phyloP scores from a whole-genome alignment of 2,888 invertebrate species.

The Diogma glabrata region DNA sequence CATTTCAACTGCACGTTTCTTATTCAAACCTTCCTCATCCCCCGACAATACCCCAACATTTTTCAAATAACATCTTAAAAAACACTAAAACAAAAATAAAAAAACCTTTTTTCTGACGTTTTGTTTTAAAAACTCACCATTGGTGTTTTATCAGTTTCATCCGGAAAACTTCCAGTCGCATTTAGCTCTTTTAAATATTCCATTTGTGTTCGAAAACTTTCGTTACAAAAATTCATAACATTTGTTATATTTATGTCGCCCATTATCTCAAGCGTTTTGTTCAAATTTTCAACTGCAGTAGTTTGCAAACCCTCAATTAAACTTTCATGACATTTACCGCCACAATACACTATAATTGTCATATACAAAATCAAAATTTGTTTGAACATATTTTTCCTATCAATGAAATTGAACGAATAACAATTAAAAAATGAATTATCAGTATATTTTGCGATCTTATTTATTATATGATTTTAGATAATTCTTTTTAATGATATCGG shows the following conservation, averaged over 20 bases:
- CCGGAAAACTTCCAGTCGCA: slow-evolving; percentile 42
- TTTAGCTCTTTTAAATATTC: slow-evolving; percentile 41
- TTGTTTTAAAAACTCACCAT: slow-evolving; percentile 36
- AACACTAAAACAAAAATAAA: slow-evolving; percentile 36
- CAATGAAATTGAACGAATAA: too few relatives aligned
- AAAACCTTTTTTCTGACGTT: slow-evolving; percentile 4
- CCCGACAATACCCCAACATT: slow-evolving; percentile 36
- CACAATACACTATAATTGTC: too few relatives aligned
- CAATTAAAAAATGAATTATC: too few relatives aligned
- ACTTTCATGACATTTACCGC: too few relatives aligned
- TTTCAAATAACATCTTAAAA: slow-evolving; percentile 42
- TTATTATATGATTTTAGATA: too few relatives aligned
- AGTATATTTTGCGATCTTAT: too few relatives aligned
- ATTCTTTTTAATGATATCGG: too few relatives aligned
- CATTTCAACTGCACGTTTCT: slow-evolving; percentile 33
- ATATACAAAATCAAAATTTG: too few relatives aligned
- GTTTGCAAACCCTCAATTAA: too few relatives aligned
- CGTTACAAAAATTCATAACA: slow-evolving; percentile 40
- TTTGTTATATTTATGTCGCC: slow-evolving; percentile 30
- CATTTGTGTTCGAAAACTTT: slow-evolving; percentile 37
- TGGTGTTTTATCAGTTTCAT: slow-evolving; percentile 44
- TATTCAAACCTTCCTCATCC: slow-evolving; percentile 24
- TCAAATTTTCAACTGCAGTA: too few relatives aligned
- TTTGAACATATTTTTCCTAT: too few relatives aligned
- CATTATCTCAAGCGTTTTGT: too few relatives aligned